Evolutionary conservation across 2,113 vertebrate species (phyloP), one percentile per base, ranked within the genome.

Genomic region (Martes martes): DNA sequence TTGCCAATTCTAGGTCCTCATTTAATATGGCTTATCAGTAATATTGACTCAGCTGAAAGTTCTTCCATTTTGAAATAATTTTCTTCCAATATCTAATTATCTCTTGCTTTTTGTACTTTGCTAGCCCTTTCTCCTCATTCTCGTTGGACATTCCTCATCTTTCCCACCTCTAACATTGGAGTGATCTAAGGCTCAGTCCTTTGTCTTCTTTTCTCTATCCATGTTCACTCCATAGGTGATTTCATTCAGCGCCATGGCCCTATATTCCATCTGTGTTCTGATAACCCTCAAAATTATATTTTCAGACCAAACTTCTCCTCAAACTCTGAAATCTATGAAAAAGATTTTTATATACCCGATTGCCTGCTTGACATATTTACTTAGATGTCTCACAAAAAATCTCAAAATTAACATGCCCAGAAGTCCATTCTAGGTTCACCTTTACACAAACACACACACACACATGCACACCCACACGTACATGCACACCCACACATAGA

Each of bases 371-470:
- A 87, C 45, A 45, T 67, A 19, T 73, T 47, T 61, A 88, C 7
- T 82, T 89, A 47, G 16, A 42, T 57, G 21, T 88, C 61, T 92
- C 91, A 52, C 13, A 92, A 39, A 95, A 95, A 93, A 92, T 47
- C 16, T 93, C 80, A 86, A 69, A 39, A 71, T 89, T 45, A 82
- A 42, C 16, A 63, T 61, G 28, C 55, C 73, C 8, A 90, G 61
- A 94, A 55, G 11, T 61, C 65, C 45, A 61, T 63, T 74, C 74
- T 84, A 79, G 13, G 5, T 82, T 85, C 31, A 42, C 13, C 11
- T 82, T 61, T 71, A 84, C 6, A 83, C 21, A 61, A 7, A 26
- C 24, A 69, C 18, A 52, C 14, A 6, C 23, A 86, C 36, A 83
- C 21, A 52, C 50, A 52, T 15, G 50, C 24, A 69, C 18, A 52